Conservation (phyloP, 2,113 vertebrate species). For the Apeltes quadracus region DNA sequence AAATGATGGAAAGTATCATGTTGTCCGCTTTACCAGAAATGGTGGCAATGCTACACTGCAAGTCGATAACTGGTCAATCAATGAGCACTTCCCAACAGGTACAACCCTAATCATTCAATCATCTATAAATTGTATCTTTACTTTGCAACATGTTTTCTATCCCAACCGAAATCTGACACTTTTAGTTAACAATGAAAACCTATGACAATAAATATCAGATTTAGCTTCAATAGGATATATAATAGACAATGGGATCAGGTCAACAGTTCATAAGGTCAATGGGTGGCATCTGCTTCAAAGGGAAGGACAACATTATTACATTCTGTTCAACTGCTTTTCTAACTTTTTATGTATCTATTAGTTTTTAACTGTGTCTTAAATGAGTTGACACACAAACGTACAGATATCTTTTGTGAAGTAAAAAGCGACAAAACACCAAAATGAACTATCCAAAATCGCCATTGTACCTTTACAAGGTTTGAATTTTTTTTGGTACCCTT, state of each 20-base stretch:
- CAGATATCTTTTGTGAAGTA: background rate
- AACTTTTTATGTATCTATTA: background rate
- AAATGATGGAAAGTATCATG: constrained; percentile 96
- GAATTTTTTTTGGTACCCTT: background rate
- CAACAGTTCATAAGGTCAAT: background rate
- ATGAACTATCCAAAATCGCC: background rate
- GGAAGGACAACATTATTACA: background rate
- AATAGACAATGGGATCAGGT: background rate
- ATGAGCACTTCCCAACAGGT: constrained; percentile 98
- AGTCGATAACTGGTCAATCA: constrained; percentile 97
- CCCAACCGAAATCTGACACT: background rate
- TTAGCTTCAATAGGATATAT: background rate
- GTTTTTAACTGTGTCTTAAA: background rate
- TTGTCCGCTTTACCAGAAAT: constrained; percentile 96
- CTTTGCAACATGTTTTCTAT: background rate
- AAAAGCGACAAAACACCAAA: background rate
- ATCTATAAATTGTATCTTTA: background rate
- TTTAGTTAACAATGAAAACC: background rate
- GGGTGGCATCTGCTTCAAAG: constrained; percentile 23
- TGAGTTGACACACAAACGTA: background rate
- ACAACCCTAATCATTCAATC: constrained; percentile 26
- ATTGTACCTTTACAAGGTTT: background rate
- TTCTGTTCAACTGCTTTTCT: background rate
- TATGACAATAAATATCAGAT: background rate
- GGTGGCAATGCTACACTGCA: constrained; percentile 97